Percentiles rank a stretch among this genome's conserved stretches.
Evolutionary conservation across 2,113 vertebrate species (phyloP).

Genomic region (Hipposideros armiger): DNA sequence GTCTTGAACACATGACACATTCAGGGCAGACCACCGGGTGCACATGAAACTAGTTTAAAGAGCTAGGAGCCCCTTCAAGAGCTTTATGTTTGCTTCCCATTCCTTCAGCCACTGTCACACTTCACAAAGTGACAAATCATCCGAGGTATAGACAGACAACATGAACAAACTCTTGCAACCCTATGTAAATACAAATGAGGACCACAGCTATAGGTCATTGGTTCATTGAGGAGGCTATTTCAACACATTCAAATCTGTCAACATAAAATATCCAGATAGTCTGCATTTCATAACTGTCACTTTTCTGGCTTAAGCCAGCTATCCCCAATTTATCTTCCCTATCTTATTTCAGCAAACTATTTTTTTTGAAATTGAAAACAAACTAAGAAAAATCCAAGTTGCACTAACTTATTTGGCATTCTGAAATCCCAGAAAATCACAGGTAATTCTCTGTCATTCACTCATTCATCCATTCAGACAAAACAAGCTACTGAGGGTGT

Average conservation of each 20-base stretch:
- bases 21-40: background rate
- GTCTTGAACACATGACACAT: background rate
- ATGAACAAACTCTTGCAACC: background rate
- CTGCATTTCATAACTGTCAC: background rate
- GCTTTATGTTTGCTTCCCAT: background rate
- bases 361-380: conserved; percentile 52
- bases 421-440: background rate
- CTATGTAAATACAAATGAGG: background rate
- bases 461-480: background rate
- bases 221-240: background rate
- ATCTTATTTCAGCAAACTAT: conserved; percentile 14
- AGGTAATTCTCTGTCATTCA: background rate
- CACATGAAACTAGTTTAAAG: background rate
- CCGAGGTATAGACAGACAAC: background rate
- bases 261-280: background rate
- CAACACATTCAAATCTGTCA: background rate
- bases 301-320: background rate
- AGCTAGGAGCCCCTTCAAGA: background rate
- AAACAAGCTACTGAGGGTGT: background rate
- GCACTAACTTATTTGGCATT: background rate
- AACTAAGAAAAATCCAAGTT: conserved; percentile 16
- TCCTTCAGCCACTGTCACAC: background rate
- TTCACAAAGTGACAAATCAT: background rate
- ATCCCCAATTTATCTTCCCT: conserved; percentile 17
- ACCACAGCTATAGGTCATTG: background rate